Evolutionary conservation across 2,888 invertebrate genomes (phyloP), one percentile per base, ranked within the genome.

Genomic region (Melikaiella ostensackeni): DNA sequence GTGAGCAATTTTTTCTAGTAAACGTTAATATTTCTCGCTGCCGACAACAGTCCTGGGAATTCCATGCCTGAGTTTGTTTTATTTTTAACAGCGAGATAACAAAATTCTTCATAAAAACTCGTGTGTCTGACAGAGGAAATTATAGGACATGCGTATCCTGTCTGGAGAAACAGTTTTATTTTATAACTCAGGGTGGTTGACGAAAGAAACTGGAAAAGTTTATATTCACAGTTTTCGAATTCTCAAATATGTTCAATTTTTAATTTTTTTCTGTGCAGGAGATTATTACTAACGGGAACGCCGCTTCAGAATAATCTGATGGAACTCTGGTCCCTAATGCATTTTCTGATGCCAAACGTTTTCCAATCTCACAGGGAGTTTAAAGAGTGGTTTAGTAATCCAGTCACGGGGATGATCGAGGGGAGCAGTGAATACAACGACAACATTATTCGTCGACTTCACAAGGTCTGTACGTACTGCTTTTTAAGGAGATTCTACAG

Each of bases 381-480:
- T 91, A 98, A 98, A 91, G 98, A 98, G 92, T 99, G 99, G 99
- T 99, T 99, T 93, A 97, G 97, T 78, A 98, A 98, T 92, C 99
- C 98, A 62, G 96, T 99, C 82, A 97, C 98, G 33, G 98, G 97
- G 79, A 98, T 98, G 98, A 97, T 98, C 82, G 98, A 98, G 91
- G 98, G 98, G 79, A 97, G 96, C 90, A 95, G 96, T 81, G 98
- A 98, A 90, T 97, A 97, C 92, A 98, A 98, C 92, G 97, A 97
- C 89, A 95, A 94, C 84, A 95, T 98, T 84, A 97, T 98, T 83
- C 95, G 96, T 90, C 94, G 97, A 84, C 93, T 98, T 83, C 98
- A 98, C 91, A 98, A 98, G 95, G 97, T 96, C 90, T 90, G 92
- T 90, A 76, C 61, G 77, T 75, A 77, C 21, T 61, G 21, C 55